Base-by-base conservation (phyloP, 2,888 invertebrate species). In the Lasioglossum zephyrum region DNA sequence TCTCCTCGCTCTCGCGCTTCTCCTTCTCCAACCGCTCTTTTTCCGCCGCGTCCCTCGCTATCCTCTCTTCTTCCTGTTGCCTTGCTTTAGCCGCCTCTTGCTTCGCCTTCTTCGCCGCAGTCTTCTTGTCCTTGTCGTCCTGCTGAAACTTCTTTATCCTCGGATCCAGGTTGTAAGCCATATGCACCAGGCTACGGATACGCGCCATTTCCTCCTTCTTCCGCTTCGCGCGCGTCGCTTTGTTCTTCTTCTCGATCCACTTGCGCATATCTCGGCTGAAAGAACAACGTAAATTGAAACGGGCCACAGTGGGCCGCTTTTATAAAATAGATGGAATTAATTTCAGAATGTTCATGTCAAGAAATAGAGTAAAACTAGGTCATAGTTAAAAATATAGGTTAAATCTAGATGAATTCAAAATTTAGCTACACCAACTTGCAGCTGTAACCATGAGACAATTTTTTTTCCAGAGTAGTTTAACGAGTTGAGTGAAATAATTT, bases 231-330 rank as follows among this genome's bases (percentile, higher is more conserved):
- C 99, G 96, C 11, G 98, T 98, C 2, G 97, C 97, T 96, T 99
- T 99, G 95, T 99, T 99, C 95, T 99, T 98, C 95, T 99, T 99
- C 94, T 99, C 99, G 94, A 99, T 99, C 98, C 99, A 99, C 87
- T 99, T 97, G 73, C 99, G 96, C 95, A 99, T 99, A 92, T 99
- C 99, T 2, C 99, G 97, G 95, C 96, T 96, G 86, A 6, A 53
- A 26, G 36, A 8, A 31, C 5, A 16, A 63, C 63, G 8, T 18
- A 63, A 3, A 31, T 16, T 63, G 18, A 31, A 63, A 63, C 63
- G 6, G 63, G 2, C 0, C 2, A 16, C 26, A 16, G 31, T n/a
- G n/a, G 3, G 11, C 1, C 9, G 57, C 0, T n/a, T n/a, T 11
- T n/a, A 11, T 57, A 11, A 57, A 66, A 22, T 18, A 36, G n/a